Conservation (phyloP, 1,140 invertebrate genomes). For the Drosophila sechellia region DNA sequence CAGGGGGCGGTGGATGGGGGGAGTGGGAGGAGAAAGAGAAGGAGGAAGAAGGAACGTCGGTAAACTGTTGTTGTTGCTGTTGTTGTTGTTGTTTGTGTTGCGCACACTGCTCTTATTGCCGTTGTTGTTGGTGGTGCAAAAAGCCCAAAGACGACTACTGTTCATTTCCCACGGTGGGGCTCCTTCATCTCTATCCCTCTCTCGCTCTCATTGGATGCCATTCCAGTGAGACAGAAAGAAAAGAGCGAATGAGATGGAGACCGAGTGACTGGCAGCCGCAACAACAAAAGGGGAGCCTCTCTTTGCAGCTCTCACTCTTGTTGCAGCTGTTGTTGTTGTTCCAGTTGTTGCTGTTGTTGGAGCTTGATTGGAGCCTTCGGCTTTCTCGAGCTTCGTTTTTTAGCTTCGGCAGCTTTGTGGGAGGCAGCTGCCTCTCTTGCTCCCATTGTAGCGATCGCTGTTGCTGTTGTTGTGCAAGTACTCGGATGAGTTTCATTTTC, state of each 20-base stretch:
- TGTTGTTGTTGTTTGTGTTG: constrained; percentile 45
- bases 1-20: background rate
- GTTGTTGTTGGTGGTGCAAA: constrained; percentile 52
- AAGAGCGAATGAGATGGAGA: constrained; percentile 16
- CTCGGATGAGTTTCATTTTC: constrained; percentile 78
- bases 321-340: background rate
- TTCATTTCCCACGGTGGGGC: constrained; percentile 84
- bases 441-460: constrained; percentile 20
- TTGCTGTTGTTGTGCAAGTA: constrained; percentile 52
- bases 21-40: constrained; percentile 18
- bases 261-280: constrained; percentile 49
- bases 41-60: constrained; percentile 44
- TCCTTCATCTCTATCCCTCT: constrained; percentile 19
- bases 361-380: constrained; percentile 39
- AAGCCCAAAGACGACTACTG: constrained; percentile 77
- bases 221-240: constrained; percentile 22
- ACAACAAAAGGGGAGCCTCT: constrained; percentile 23
- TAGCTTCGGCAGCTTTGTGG: constrained; percentile 18
- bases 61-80: constrained; percentile 37
- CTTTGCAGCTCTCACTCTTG: constrained; percentile 21
- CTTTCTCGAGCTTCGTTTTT: constrained; percentile 19
- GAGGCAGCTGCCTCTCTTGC: constrained; percentile 9
- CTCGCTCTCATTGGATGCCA: constrained; percentile 47
- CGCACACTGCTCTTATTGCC: constrained; percentile 39
- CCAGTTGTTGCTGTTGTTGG: background rate